Percentiles rank a stretch among this genome's conserved stretches.
phyloP scores from a whole-genome alignment of 2,888 invertebrate genomes.

The Drosophila atripex region DNA sequence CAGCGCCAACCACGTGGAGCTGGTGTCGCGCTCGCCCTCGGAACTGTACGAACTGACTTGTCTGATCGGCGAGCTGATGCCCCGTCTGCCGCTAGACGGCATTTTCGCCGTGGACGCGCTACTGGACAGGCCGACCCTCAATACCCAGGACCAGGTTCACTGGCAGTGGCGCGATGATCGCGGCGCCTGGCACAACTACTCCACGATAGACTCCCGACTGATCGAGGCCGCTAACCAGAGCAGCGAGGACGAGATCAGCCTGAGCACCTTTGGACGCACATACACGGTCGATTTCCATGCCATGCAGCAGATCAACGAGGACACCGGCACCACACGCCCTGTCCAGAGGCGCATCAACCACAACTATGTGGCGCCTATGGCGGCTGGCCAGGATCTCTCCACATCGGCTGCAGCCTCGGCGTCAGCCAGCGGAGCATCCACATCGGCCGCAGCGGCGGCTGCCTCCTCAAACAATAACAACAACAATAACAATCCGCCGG shows the following conservation, averaged over 20 bases:
- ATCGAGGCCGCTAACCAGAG: constrained; percentile 97
- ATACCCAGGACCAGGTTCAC: constrained; percentile 90
- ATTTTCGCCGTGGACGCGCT: constrained; percentile 97
- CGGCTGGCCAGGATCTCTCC: constrained; percentile 77
- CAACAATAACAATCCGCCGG: constrained; percentile 37
- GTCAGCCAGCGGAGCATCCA: constrained; percentile 59
- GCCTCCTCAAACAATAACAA: constrained; percentile 35
- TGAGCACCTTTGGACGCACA: constrained; percentile 95
- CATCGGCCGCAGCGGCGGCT: constrained; percentile 53
- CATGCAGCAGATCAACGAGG: constrained; percentile 99
- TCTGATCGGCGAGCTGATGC: constrained; percentile 98
- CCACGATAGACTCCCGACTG: constrained; percentile 95
- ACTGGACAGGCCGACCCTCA: constrained; percentile 89
- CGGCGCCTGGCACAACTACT: constrained; percentile 96
- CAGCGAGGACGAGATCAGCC: constrained; percentile 97
- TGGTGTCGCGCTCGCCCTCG: constrained; percentile 95
- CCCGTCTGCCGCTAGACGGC: constrained; percentile 96
- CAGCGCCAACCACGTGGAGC: constrained; percentile 87
- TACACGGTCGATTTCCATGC: constrained; percentile 98
- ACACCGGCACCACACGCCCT: constrained; percentile 96
- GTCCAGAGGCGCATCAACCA: constrained; percentile 92
- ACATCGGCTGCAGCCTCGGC: constrained; percentile 55
- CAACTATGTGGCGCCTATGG: constrained; percentile 84
- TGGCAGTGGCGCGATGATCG: constrained; percentile 99
- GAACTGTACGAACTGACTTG: constrained; percentile 99